A percentile compares a stretch with the other conserved stretches of the same genome.
Evolutionary conservation across 2,797 vertebrate species (phyloP).

Genomic region (Sebastolobus alascanus): DNA sequence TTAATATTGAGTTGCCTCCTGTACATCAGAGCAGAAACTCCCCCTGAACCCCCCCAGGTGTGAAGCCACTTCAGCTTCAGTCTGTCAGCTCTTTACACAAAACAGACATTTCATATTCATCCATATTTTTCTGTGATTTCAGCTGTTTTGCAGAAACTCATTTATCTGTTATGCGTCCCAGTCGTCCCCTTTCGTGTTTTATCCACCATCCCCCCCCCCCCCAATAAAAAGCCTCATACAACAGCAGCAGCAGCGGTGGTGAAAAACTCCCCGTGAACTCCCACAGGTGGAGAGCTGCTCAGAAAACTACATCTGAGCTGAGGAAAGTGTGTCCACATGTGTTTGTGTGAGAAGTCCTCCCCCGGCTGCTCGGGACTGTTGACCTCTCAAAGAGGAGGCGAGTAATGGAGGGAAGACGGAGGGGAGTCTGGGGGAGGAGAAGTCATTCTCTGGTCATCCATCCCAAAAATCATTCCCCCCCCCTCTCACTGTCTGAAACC

Average conservation of each 20-base stretch:
- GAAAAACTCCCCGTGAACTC: conserved; percentile 40
- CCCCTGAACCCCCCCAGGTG: conserved; percentile 6
- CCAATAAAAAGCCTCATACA: conserved; percentile 27
- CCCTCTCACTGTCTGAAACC: not conserved
- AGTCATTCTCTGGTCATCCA: conserved; percentile 33
- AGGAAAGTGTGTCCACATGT: conserved; percentile 49
- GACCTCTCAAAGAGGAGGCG: conserved; percentile 33
- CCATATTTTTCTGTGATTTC: not conserved
- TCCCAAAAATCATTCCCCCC: not conserved
- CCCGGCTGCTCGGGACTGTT: conserved; percentile 8
- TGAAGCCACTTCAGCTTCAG: not conserved
- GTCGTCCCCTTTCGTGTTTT: not conserved
- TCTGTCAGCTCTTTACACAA: not conserved
- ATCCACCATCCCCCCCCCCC: conserved; percentile 3
- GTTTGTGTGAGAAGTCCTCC: conserved; percentile 33
- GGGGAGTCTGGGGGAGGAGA: conserved; percentile 26
- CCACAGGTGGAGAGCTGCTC: conserved; percentile 42
- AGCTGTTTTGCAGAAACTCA: conserved; percentile 4
- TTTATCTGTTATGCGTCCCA: conserved; percentile 25
- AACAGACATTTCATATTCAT: not conserved
- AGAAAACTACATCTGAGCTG: conserved; percentile 55
- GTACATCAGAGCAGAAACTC: too few species aligned
- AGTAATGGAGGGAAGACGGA: conserved; percentile 7
- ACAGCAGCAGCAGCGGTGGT: too few species aligned
- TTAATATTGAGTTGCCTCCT: not conserved